A percentile compares a stretch with the other conserved stretches of the same genome.
Evolutionary conservation across 2,113 vertebrate genomes (phyloP).

Genomic region (Neotragus moschatus): DNA sequence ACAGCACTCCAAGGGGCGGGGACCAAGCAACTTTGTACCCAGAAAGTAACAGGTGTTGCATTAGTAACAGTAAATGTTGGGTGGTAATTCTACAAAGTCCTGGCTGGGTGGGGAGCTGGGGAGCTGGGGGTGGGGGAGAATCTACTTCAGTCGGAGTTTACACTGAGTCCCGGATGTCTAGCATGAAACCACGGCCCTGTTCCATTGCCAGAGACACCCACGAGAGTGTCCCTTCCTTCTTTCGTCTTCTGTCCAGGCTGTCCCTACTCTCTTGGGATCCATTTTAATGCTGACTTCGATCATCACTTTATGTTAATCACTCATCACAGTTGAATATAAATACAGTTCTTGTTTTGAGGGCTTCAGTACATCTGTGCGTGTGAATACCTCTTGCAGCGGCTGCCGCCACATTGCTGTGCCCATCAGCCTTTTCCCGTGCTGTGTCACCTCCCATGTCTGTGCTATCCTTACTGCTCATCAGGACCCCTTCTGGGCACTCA

Average conservation of each 20-base stretch:
- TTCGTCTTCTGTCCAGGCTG: background rate
- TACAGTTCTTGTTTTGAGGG: background rate
- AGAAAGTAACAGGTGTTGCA: background rate
- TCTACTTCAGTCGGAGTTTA: background rate
- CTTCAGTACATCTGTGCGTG: background rate
- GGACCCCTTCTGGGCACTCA: background rate
- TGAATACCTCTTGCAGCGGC: background rate
- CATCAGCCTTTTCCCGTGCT: background rate
- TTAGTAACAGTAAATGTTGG: background rate
- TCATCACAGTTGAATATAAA: background rate
- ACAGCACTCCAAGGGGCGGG: background rate
- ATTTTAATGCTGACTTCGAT: background rate
- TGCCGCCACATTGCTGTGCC: background rate
- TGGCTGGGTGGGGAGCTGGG: background rate
- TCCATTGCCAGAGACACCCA: background rate
- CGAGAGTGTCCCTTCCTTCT: background rate
- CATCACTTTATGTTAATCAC: background rate
- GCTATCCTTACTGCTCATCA: background rate
- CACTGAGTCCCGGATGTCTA: background rate
- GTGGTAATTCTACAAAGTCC: background rate
- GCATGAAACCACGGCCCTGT: background rate
- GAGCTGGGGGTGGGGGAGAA: background rate
- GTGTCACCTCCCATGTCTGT: background rate
- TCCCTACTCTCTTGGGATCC: background rate
- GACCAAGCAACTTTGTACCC: background rate